Conservation (phyloP, 2,888 invertebrate genomes). For the Perizoma flavofasciatum region DNA sequence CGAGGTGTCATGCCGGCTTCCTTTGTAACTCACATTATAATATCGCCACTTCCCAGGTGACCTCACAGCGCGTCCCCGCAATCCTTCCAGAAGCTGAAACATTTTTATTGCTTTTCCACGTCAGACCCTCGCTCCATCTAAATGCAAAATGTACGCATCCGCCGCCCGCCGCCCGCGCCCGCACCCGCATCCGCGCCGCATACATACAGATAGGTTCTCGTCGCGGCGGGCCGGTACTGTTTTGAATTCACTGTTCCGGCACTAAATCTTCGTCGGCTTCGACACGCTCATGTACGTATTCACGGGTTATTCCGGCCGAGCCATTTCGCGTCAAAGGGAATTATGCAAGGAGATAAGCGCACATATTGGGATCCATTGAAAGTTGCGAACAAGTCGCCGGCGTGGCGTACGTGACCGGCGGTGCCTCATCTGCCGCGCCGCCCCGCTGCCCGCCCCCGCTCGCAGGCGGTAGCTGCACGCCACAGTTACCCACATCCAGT, state of each 20-base stretch:
- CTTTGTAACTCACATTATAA: constrained; percentile 36
- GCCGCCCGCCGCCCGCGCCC: constrained; percentile 32
- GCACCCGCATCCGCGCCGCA: constrained; percentile 13
- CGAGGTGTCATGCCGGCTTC: constrained; percentile 26
- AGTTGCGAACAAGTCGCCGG: constrained; percentile 37
- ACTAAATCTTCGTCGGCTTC: constrained; percentile 44
- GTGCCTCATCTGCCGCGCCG: constrained; percentile 7
- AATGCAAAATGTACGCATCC: constrained; percentile 37
- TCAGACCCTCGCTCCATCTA: constrained; percentile 39
- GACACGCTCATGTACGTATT: constrained; percentile 47
- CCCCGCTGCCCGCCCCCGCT: not conserved
- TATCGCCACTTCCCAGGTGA: constrained; percentile 35
- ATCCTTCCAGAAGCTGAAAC: constrained; percentile 34
- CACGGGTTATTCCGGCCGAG: constrained; percentile 39
- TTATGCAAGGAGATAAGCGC: constrained; percentile 39
- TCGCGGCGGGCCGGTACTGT: constrained; percentile 43
- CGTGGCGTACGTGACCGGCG: constrained; percentile 18
- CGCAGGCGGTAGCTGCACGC: too few relatives aligned
- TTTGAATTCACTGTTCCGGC: constrained; percentile 45
- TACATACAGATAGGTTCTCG: constrained; percentile 43
- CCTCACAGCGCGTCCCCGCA: constrained; percentile 29
- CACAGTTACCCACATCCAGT: too few relatives aligned
- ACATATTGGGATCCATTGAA: constrained; percentile 45
- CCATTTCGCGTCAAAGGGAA: constrained; percentile 35
- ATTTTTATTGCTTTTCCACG: constrained; percentile 38